A percentile compares a stretch with the other conserved stretches of the same genome.
Evolutionary conservation across 2,113 vertebrate genomes (phyloP).

Genomic region (Tetrao urogallus): DNA sequence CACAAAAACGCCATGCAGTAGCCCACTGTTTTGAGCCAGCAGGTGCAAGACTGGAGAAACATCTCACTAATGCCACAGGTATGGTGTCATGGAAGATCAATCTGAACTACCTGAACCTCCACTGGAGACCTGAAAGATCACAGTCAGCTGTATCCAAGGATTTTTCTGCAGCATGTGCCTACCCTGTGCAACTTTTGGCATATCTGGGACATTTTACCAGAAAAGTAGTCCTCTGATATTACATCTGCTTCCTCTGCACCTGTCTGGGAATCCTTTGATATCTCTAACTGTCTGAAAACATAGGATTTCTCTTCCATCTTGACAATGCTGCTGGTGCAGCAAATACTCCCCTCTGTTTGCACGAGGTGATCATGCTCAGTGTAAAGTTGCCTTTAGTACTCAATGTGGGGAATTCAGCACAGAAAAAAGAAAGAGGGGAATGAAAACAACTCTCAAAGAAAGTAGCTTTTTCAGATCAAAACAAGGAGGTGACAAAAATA

Average conservation of each 20-base stretch:
- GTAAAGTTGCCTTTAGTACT: not conserved
- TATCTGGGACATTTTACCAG: conserved; percentile 18
- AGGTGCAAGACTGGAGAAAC: not conserved
- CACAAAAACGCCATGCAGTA: not conserved
- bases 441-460: not conserved
- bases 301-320: not conserved
- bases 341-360: not conserved
- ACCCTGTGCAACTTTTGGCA: not conserved
- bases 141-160: not conserved
- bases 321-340: not conserved
- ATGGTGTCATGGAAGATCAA: not conserved
- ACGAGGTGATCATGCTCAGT: not conserved
- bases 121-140: not conserved
- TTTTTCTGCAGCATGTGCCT: not conserved
- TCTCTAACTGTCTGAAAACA: not conserved
- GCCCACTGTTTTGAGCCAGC: not conserved
- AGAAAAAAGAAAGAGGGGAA: not conserved
- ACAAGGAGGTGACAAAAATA: not conserved
- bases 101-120: not conserved
- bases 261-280: not conserved
- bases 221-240: not conserved
- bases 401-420: not conserved
- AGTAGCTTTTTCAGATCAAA: not conserved
- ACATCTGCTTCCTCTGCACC: not conserved
- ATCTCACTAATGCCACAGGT: not conserved